Percentiles rank a stretch among this genome's conserved stretches.
Evolutionary conservation across 2,888 invertebrate genomes (phyloP).

Genomic region (Drymonia ruficornis): DNA sequence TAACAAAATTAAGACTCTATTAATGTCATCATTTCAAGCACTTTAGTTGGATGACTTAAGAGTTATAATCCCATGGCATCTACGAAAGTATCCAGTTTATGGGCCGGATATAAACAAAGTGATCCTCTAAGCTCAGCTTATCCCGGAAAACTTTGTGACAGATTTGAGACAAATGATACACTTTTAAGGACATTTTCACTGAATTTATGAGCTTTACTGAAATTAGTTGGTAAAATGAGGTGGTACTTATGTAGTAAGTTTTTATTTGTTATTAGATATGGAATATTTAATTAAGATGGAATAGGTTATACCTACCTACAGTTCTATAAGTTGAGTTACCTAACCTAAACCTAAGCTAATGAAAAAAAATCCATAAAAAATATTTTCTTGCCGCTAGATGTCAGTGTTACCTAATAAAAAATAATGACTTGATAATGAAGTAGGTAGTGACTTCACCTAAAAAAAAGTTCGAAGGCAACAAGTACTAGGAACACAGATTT

Average conservation of each 20-base stretch:
- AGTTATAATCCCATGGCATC: neutral
- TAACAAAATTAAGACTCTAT: neutral
- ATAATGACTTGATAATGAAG: too few relatives aligned
- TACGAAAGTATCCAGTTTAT: neutral
- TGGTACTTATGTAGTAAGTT: too few relatives aligned
- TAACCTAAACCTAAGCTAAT: neutral
- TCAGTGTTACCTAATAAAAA: neutral
- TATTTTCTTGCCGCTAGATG: slow-evolving; percentile 4
- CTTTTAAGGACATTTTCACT: neutral
- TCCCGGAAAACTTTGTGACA: slow-evolving; percentile 5
- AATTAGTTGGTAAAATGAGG: neutral
- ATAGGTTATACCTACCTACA: too few relatives aligned
- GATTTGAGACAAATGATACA: slow-evolving; percentile 5
- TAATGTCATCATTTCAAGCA: neutral
- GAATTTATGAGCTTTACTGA: slow-evolving; percentile 2
- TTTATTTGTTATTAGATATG: too few relatives aligned
- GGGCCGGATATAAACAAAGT: slow-evolving; percentile 1
- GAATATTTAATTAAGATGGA: too few relatives aligned
- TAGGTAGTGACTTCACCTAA: too few relatives aligned
- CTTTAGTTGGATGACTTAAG: neutral
- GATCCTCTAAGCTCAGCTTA: slow-evolving; percentile 4
- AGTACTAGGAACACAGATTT: neutral
- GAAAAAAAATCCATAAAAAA: too few relatives aligned
- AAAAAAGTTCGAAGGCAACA: too few relatives aligned
- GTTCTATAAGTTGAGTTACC: too few relatives aligned